Conservation (phyloP, 92 coral and sea anemone genomes). For the Porites divaricata region DNA sequence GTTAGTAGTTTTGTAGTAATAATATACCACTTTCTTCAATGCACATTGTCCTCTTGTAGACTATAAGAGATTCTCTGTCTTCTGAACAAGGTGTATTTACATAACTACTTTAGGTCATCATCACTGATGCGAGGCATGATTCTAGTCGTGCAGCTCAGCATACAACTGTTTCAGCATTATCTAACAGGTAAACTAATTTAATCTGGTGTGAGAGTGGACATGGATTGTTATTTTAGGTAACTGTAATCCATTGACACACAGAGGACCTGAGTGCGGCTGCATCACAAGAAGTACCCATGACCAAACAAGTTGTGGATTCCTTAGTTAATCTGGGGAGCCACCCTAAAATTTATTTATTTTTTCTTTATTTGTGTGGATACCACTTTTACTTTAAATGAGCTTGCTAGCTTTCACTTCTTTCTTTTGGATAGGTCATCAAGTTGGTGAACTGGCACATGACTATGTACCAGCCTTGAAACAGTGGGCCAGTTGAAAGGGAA, state of each 20-base stretch:
- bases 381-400: no score
- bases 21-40: no score
- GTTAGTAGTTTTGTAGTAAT: not conserved
- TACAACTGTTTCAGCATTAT: slow-evolving; percentile 36
- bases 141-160: slow-evolving; percentile 28
- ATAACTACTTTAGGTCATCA: not conserved
- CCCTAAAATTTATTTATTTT: no score
- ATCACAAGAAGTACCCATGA: slow-evolving; percentile 19
- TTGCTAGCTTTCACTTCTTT: no score
- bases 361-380: no score
- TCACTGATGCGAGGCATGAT: slow-evolving; percentile 1
- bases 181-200: slow-evolving; percentile 15
- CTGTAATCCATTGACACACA: not conserved
- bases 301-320: not conserved
- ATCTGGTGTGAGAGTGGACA: not conserved
- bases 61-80: not conserved
- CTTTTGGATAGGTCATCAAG: slow-evolving; percentile 26
- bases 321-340: slow-evolving; percentile 7
- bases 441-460: slow-evolving; percentile 27
- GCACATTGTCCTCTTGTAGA: no score
- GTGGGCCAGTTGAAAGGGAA: slow-evolving; percentile 14
- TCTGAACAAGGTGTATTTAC: not conserved
- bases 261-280: slow-evolving; percentile 6
- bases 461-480: slow-evolving; percentile 30
- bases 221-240: not conserved